Evolutionary conservation across 2,113 vertebrate species (phyloP), one percentile per base, ranked within the genome.

Genomic region (Panurus biarmicus): DNA sequence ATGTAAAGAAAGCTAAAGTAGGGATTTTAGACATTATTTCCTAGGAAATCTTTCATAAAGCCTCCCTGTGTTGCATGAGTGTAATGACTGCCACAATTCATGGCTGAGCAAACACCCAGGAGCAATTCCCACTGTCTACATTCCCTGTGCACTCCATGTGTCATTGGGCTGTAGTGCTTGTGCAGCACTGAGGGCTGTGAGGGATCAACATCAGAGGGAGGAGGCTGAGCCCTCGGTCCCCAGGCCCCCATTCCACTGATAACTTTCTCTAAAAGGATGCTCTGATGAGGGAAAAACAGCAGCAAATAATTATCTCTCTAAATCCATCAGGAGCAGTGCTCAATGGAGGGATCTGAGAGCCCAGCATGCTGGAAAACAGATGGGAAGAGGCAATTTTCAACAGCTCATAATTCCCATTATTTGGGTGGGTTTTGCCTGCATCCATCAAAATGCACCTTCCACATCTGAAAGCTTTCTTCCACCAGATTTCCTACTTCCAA

Each of bases 391-490:
- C 73, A 50, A 81, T 77, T 87, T 81, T 48, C 87, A 77, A 38
- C 86, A 90, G 84, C 89, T 92, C 47, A 0, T 62, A 78, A 90
- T 66, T 95, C 56, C 67, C 38, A 28, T 45, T 54, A 6, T 66
- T 86, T 42, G 67, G 83, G 84, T 12, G 11, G 85, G 72, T 20
- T 73, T 93, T 70, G 56, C 65, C 80, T 42, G 38, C 60, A 89
- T 62, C 84, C 89, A 76, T 77, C 84, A 84, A 77, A 94, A 67
- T 28, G 80, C 81, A 86, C 93, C 80, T 94, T 86, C 76, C 80
- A 33, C 60, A 81, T 53, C 48, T 67, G 69, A 87, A 92, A 77
- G 69, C 21, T 58, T 76, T 84, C 61, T 65, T 88, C 76, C 38
- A 72, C 17, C 58, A 48, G 36, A 76, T 65, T 80, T 71, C 36